These are phyloP conservation scores for Chaenodraco wilsoni DNA, from an alignment of 2,797 vertebrate genomes.

Conservation along the genomic window DNA sequence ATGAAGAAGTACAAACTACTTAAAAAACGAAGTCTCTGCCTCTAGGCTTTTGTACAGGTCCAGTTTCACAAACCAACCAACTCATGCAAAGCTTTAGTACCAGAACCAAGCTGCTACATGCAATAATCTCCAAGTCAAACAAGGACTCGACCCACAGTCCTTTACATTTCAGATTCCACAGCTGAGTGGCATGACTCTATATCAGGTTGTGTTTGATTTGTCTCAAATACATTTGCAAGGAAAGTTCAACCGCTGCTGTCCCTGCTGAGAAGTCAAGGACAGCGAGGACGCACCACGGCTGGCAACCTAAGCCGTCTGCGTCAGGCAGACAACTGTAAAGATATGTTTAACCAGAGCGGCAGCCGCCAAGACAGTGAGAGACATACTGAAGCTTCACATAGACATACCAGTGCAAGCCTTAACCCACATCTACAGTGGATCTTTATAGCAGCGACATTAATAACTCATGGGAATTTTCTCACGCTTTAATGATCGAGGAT, in stretches of 20 bases:
- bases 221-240: constrained; percentile 14
- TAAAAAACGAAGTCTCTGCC: too few relatives aligned
- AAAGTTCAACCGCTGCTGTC: constrained; percentile 9
- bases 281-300: constrained; percentile 29
- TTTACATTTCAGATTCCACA: too few relatives aligned
- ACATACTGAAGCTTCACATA: constrained; percentile 53
- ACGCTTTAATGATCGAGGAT: not conserved
- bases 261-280: constrained; percentile 61
- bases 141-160: too few relatives aligned
- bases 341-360: constrained; percentile 71
- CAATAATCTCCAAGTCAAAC: too few relatives aligned
- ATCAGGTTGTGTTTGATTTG: constrained; percentile 21
- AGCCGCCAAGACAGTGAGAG: constrained; percentile 52
- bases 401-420: constrained; percentile 48
- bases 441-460: constrained; percentile 54
- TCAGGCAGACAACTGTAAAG: constrained; percentile 72
- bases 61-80: too few relatives aligned
- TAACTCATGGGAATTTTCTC: constrained; percentile 21
- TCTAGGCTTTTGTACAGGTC: too few relatives aligned
- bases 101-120: too few relatives aligned
- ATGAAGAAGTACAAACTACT: too few relatives aligned
- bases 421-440: constrained; percentile 19
- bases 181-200: not conserved
- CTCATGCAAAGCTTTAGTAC: too few relatives aligned
- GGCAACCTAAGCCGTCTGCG: constrained; percentile 49